phyloP scores from a whole-genome alignment of 2,797 vertebrate species.

The Pogonophryne albipinna region DNA sequence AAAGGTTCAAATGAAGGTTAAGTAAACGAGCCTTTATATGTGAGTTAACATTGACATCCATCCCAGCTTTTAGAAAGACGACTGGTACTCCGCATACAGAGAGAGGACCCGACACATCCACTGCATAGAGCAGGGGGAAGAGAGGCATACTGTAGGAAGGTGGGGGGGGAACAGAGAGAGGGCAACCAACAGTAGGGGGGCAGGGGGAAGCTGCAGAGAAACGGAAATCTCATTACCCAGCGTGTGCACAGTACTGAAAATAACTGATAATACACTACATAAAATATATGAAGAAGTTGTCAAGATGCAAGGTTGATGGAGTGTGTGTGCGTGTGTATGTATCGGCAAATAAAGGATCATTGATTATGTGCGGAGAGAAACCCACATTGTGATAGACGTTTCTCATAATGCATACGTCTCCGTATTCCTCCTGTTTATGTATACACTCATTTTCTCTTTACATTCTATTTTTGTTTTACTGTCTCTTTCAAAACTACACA shows the following conservation, averaged over 20 bases:
- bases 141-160: background rate
- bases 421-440: conserved; percentile 13
- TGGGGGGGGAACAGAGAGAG: background rate
- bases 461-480: background rate
- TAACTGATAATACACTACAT: conserved; percentile 32
- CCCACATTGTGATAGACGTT: conserved; percentile 30
- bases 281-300: conserved; percentile 31
- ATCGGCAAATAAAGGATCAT: conserved; percentile 13
- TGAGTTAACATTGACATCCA: conserved; percentile 2
- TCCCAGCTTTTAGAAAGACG: conserved; percentile 15
- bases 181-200: conserved; percentile 2
- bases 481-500: background rate
- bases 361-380: conserved; percentile 15
- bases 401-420: conserved; percentile 23
- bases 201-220: conserved; percentile 42
- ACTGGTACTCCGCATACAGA: conserved; percentile 14
- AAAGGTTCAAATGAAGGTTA: background rate
- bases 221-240: conserved; percentile 31
- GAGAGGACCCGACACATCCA: conserved; percentile 19
- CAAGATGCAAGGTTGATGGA: background rate
- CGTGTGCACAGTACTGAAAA: conserved; percentile 27
- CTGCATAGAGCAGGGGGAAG: conserved; percentile 6
- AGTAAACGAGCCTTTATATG: background rate
- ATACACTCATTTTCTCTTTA: background rate
- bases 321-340: background rate